phyloP scores from a whole-genome alignment of 2,113 vertebrate genomes.

The Elephas maximus region DNA sequence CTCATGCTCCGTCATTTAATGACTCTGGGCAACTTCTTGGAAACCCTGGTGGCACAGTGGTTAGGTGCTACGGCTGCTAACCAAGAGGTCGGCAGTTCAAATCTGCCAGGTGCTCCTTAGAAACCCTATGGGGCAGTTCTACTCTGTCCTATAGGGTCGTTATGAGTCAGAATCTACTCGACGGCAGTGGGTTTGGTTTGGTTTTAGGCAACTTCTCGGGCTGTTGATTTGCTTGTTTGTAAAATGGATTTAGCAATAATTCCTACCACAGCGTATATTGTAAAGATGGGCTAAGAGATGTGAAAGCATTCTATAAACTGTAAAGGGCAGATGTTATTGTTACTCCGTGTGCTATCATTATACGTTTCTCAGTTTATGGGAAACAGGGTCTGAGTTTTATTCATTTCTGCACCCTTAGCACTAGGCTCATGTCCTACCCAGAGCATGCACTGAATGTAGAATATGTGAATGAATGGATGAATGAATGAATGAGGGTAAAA shows the following conservation, averaged over 20 bases:
- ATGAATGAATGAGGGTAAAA: neutral
- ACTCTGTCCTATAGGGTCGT: too few relatives aligned
- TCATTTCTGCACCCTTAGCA: neutral
- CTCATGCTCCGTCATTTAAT: fast-evolving
- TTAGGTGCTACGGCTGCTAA: too few relatives aligned
- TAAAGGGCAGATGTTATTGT: neutral
- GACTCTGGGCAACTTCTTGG: neutral
- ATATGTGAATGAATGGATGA: neutral
- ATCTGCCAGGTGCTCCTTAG: too few relatives aligned
- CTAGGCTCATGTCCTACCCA: too few relatives aligned
- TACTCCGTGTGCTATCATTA: neutral
- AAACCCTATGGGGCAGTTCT: too few relatives aligned
- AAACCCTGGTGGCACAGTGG: too few relatives aligned
- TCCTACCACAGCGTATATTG: too few relatives aligned
- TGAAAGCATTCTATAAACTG: neutral
- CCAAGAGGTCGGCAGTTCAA: too few relatives aligned
- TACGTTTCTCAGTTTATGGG: neutral
- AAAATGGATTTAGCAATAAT: neutral
- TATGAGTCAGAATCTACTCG: too few relatives aligned
- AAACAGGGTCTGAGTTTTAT: neutral
- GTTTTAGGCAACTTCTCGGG: neutral
- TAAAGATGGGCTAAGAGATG: neutral
- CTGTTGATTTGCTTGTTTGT: neutral
- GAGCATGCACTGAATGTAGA: neutral
- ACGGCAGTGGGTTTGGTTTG: too few relatives aligned